phyloP scores from a whole-genome alignment of 2,113 vertebrate genomes.

The Podocnemis expansa region DNA sequence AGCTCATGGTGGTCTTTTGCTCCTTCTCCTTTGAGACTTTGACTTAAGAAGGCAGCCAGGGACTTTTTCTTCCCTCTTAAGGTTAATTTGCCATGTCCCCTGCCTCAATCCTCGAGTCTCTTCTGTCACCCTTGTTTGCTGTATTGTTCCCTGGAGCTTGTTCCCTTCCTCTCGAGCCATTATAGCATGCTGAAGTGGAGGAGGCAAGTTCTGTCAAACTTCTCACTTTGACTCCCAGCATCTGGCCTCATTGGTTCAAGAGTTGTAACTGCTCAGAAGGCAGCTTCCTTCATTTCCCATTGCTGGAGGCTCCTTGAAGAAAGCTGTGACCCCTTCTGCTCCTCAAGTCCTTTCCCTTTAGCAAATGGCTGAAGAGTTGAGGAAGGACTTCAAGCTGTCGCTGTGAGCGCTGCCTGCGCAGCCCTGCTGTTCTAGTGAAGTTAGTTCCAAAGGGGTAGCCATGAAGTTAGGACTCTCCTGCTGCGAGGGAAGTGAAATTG shows the following conservation, averaged over 20 bases:
- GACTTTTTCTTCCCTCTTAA: background rate
- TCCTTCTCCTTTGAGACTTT: background rate
- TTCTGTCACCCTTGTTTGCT: background rate
- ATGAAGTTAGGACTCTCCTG: background rate
- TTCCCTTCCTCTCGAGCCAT: background rate
- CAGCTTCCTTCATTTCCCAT: background rate
- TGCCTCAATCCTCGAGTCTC: background rate
- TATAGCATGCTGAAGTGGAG: background rate
- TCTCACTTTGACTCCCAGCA: background rate
- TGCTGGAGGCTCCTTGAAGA: background rate
- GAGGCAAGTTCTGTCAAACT: background rate
- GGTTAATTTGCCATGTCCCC: background rate
- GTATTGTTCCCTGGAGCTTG: background rate
- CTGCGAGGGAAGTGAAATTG: background rate
- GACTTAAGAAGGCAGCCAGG: background rate
- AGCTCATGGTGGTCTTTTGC: background rate
- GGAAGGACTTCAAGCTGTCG: background rate
- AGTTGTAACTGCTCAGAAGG: background rate
- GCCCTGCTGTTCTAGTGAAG: background rate
- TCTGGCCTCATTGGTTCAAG: background rate
- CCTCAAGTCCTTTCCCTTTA: background rate
- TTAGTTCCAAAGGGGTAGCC: too few relatives aligned
- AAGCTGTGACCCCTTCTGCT: background rate
- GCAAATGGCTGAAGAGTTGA: background rate
- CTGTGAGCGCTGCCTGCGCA: background rate